Percentiles rank a stretch among this genome's conserved stretches.
Conservation (phyloP, 92 coral and sea anemone genomes). For the Parazoanthus swiftii region DNA sequence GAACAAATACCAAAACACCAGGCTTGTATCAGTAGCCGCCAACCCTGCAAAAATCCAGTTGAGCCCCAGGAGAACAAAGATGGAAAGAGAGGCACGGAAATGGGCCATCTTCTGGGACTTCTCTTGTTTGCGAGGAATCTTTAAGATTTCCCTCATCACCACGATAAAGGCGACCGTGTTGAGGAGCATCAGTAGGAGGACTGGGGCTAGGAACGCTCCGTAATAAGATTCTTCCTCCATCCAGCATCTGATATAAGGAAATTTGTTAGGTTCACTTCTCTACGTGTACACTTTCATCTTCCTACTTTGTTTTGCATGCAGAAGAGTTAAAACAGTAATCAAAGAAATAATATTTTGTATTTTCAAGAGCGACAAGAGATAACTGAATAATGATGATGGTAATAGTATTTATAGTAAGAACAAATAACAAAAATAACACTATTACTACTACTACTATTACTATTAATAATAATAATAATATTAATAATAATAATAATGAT, state of each 20-base stretch:
- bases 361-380: no score
- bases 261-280: neutral
- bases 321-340: neutral
- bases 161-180: conserved; percentile 70
- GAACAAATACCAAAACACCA: conserved; percentile 83
- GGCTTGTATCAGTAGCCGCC: conserved; percentile 75
- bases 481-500: no score
- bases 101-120: conserved; percentile 73
- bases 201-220: conserved; percentile 88
- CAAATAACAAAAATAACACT: no score
- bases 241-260: conserved; percentile 79
- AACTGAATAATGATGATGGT: no score
- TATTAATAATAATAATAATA: no score
- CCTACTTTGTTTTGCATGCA: neutral
- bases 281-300: neutral
- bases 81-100: conserved; percentile 88
- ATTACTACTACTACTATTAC: no score
- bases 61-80: conserved; percentile 89
- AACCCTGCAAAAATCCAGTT: conserved; percentile 95
- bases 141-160: conserved; percentile 92
- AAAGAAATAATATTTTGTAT: no score
- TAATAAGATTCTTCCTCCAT: conserved; percentile 74
- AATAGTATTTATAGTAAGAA: no score
- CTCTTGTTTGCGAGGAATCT: conserved; percentile 75
- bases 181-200: conserved; percentile 74